Percentiles rank a stretch among this genome's conserved stretches.
These are phyloP conservation scores for Thereva unica DNA, from an alignment of 2,888 invertebrate genomes.

Conservation along the genomic window DNA sequence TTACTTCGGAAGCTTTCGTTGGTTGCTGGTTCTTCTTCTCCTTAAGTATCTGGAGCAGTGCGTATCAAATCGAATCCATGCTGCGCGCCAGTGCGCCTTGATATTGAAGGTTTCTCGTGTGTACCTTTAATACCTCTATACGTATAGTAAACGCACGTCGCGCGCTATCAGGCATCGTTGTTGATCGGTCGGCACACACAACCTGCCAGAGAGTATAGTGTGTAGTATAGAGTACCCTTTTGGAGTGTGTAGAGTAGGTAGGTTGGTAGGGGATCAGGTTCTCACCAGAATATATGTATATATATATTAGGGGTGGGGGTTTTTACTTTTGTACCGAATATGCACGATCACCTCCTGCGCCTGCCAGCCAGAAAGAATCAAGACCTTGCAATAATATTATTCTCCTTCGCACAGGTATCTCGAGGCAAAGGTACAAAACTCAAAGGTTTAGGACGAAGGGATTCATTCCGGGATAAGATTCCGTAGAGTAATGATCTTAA, in stretches of 20 bases:
- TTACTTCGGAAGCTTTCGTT: constrained; percentile 22
- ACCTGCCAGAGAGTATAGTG: too few relatives aligned
- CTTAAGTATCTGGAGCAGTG: constrained; percentile 21
- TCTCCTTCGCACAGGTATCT: constrained; percentile 34
- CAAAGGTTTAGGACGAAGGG: constrained; percentile 57
- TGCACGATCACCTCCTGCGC: constrained; percentile 4
- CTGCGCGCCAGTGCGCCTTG: too few relatives aligned
- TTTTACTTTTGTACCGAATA: constrained; percentile 23
- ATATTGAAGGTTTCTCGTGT: neutral
- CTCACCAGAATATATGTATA: constrained; percentile 14
- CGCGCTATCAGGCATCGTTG: too few relatives aligned
- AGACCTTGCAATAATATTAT: constrained; percentile 26
- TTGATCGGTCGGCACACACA: too few relatives aligned
- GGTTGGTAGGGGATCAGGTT: constrained; percentile 41
- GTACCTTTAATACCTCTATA: too few relatives aligned
- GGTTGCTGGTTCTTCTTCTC: neutral
- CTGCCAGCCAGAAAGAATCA: constrained; percentile 27
- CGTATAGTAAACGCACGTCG: too few relatives aligned
- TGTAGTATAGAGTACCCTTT: too few relatives aligned
- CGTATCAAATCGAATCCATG: too few relatives aligned
- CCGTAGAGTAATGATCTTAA: constrained; percentile 54
- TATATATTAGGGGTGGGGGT: constrained; percentile 39
- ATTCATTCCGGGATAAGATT: constrained; percentile 63
- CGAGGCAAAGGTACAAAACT: constrained; percentile 51
- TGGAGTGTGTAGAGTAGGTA: constrained; percentile 26